Base-by-base conservation (phyloP, 1,140 invertebrate genomes). In the Sarcophaga peregrina region DNA sequence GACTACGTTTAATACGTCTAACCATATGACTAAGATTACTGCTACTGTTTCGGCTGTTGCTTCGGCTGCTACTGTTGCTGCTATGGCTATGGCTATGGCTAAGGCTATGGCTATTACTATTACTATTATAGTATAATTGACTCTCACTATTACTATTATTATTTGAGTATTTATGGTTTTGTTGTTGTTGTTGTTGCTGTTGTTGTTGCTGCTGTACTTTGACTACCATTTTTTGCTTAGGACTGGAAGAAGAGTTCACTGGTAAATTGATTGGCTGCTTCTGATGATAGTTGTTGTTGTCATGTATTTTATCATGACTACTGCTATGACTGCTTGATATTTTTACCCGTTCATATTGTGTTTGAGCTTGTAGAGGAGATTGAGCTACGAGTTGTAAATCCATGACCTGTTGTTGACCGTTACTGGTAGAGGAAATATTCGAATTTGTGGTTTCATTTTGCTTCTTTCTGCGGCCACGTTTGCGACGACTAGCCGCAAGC, bases 391-490 rank as follows among this genome's bases (percentile, higher is more conserved):
- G 84, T 84, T 87, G 86, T 86, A 86, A 86, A 17, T 87, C 87
- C 37, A 4, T 50, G 54, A 5, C 11, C 13, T 25, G 72, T 73
- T 2, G 84, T 58, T 0, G 82, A 13, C 2, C 46, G 48, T n/a
- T 20, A 15, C 0, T 50, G 6, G 7, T 20, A 13, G 84, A 80
- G 11, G 83, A 47, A 83, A 10, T 82, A 45, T 45, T 37, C 46
- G 52, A 45, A 50, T 81, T 15, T 8, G 20, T 68, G 52, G 47
- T 80, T 75, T 62, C 17, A 0, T 15, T 62, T 3, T 83, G 85
- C 46, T 87, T 86, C 89, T 90, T 90, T 85, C 88, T 85, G 25
- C 88, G 83, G 13, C 87, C 88, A 15, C 88, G 86, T 83, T 89
- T 90, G 9, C 88, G 87, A 13, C 87, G 85, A 84, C 87, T 87